A percentile compares a stretch with the other conserved stretches of the same genome.
Evolutionary conservation across 2,113 vertebrate species (phyloP).

Genomic region (Pachyramphus minor): DNA sequence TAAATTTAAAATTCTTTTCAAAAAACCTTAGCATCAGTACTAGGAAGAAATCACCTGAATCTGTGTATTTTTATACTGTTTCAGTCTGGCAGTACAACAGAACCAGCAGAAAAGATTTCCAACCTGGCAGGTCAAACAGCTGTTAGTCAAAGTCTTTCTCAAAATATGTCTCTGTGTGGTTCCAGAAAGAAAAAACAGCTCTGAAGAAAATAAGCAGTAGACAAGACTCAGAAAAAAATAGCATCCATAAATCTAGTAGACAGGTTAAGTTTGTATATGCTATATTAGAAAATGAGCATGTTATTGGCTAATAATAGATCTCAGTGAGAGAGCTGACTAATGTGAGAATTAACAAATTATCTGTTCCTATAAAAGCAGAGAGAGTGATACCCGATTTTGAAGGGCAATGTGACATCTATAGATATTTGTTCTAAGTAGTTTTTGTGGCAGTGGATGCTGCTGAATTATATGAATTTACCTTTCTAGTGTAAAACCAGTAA

Average conservation of each 20-base stretch:
- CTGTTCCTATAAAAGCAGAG: neutral
- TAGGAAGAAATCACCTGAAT: neutral
- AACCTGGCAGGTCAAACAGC: neutral
- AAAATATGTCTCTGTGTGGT: neutral
- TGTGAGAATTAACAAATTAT: neutral
- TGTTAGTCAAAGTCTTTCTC: neutral
- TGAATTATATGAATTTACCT: neutral
- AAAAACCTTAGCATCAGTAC: neutral
- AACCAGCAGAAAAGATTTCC: neutral
- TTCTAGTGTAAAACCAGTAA: neutral
- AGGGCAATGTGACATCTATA: neutral
- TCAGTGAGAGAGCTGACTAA: neutral
- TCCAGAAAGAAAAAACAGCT: neutral
- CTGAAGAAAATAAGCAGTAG: neutral
- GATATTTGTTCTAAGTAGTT: neutral
- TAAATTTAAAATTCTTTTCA: constrained; percentile 9
- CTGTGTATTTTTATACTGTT: neutral
- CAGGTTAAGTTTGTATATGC: neutral
- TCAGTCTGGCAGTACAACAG: neutral
- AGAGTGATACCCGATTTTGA: neutral
- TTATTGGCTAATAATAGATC: neutral
- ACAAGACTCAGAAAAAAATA: neutral
- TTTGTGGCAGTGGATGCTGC: neutral
- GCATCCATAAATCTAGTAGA: neutral
- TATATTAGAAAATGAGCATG: neutral